Base-by-base conservation (phyloP, 2,888 invertebrate species). In the Halictus ligatus region DNA sequence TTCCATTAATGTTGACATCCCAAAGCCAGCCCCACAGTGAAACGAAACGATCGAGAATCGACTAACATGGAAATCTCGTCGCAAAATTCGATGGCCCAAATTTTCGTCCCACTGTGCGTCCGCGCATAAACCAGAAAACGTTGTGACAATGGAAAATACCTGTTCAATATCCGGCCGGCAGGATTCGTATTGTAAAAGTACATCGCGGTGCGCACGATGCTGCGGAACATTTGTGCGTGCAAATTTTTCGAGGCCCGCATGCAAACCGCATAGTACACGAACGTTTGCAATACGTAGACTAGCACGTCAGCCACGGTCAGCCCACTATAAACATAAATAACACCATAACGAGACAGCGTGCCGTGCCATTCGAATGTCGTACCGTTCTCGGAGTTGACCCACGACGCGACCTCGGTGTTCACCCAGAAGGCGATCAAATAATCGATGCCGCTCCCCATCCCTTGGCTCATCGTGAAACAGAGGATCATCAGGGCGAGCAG, bases 101-200 rank as follows among this genome's bases (percentile, higher is more conserved):
- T 8, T 43, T 43, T 43, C 43, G 43, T 43, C 43, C 43, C 8
- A 8, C 43, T 43, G 43, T 35, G 35, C 35, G 35, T 35, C 35
- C 35, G 2, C 35, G 35, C 35, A 35, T 1, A 35, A 35, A 35
- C 35, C 35, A 35, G 35, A 35, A 46, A 46, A 46, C 46, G 8
- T 2, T 21, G 10, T n/a, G 21, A 58, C n/a, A 12, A 58, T 58
- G 12, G n/a, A 58, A 67, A 35, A 21, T 88, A 94, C 94, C 94
- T 96, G 95, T 98, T 99, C 81, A 99, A 95, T 92, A 99, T 97
- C 72, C 97, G 96, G 0, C 98, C 98, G 0, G 97, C 97, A 0
- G 98, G 98, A 95, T 98, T 99, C 7, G 96, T 96, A 94, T 98
- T 98, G 95, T 99, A 99, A 95, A 99, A 99, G 29, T 97, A 96